phyloP scores from a whole-genome alignment of 2,113 vertebrate genomes.

The Sakesphorus luctuosus region DNA sequence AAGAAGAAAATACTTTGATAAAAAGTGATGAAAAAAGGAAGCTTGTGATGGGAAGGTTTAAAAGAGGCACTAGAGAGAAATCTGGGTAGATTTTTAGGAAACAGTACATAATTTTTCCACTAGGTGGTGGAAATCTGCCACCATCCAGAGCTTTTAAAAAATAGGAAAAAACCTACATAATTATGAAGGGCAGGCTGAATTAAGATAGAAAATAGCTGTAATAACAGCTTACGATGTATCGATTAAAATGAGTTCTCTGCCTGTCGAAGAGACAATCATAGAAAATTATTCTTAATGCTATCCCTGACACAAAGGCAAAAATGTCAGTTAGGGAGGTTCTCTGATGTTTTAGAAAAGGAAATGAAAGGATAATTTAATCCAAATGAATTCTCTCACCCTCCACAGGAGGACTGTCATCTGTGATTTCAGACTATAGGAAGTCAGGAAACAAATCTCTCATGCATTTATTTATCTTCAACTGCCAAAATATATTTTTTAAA shows the following conservation, averaged over 20 bases:
- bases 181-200: conserved; percentile 67
- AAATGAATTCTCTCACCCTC: conserved; percentile 30
- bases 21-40: neutral
- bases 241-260: conserved; percentile 62
- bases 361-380: conserved; percentile 48
- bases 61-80: neutral
- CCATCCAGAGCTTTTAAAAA: conserved; percentile 30
- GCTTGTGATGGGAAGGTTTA: neutral
- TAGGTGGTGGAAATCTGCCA: conserved; percentile 79
- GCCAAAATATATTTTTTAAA: conserved; percentile 26
- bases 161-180: conserved; percentile 33
- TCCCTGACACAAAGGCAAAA: conserved; percentile 53
- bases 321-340: conserved; percentile 51
- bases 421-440: neutral
- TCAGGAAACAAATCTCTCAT: neutral
- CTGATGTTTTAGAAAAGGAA: conserved; percentile 51
- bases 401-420: neutral
- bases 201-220: conserved; percentile 64
- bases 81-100: neutral
- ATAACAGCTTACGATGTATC: conserved; percentile 58
- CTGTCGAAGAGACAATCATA: conserved; percentile 57
- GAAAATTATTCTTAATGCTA: conserved; percentile 67
- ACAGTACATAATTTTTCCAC: conserved; percentile 61
- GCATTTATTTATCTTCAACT: conserved; percentile 45
- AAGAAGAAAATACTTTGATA: neutral